Percentiles rank a stretch among this genome's conserved stretches.
Evolutionary conservation across 2,888 invertebrate genomes (phyloP).

Genomic region (Cephalotes varians): DNA sequence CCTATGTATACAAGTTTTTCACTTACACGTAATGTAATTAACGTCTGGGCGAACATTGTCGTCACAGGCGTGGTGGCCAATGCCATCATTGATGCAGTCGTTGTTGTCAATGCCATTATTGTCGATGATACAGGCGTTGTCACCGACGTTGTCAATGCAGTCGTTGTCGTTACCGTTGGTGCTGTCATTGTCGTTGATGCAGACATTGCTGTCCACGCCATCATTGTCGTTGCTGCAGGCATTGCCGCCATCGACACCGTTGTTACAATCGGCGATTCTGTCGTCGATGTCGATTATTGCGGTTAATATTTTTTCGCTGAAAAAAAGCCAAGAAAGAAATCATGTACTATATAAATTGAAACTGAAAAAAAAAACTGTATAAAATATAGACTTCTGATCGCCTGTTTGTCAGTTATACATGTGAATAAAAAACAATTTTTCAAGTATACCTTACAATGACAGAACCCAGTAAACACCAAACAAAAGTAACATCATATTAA

Average conservation of each 20-base stretch:
- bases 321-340: neutral
- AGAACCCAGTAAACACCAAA: too few relatives aligned
- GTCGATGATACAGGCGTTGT: neutral
- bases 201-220: neutral
- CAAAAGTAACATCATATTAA: too few relatives aligned
- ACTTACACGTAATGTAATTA: neutral
- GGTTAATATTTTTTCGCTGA: too few relatives aligned
- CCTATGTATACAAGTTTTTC: neutral
- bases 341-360: neutral
- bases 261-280: too few relatives aligned
- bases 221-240: neutral
- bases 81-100: neutral
- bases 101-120: neutral
- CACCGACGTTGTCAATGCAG: neutral
- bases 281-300: neutral
- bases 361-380: too few relatives aligned
- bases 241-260: neutral
- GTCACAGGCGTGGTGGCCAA: neutral
- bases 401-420: neutral
- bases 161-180: too few relatives aligned
- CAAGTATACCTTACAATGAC: neutral
- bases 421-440: neutral
- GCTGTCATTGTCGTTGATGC: neutral
- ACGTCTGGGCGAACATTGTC: neutral
- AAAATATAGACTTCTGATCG: neutral